These are phyloP conservation scores for Acanthaster planci DNA, from an alignment of 35 echinoderm and acorn worm genomes.

Conservation along the genomic window DNA sequence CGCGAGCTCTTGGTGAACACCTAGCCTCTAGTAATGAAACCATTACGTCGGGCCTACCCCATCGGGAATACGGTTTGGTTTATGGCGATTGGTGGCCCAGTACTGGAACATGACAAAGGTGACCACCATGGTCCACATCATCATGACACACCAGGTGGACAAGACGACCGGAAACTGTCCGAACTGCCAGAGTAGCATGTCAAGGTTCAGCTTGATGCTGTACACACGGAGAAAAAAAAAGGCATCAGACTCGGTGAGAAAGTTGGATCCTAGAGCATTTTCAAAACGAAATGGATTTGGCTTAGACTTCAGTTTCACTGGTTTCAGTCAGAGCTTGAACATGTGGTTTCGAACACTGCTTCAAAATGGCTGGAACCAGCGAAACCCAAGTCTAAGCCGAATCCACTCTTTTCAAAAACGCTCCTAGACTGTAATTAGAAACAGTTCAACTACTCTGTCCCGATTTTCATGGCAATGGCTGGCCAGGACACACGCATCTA, in stretches of 20 bases:
- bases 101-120: constrained; percentile 68
- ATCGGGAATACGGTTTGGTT: constrained; percentile 2
- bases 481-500: too few species aligned
- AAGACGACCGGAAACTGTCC: constrained; percentile 82
- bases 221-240: constrained; percentile 35
- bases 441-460: too few species aligned
- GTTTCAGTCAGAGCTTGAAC: too few species aligned
- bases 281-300: not conserved
- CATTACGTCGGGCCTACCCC: not conserved
- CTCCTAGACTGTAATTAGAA: not conserved
- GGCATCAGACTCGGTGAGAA: not conserved
- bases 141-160: constrained; percentile 92
- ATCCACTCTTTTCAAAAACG: not conserved
- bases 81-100: constrained; percentile 77
- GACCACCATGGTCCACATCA: constrained; percentile 78
- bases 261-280: not conserved
- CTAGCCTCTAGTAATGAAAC: too few species aligned
- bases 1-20: too few species aligned
- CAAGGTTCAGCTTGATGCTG: constrained; percentile 67
- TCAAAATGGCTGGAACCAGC: too few species aligned
- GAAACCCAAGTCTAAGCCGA: too few species aligned
- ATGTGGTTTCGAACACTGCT: too few species aligned
- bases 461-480: too few species aligned
- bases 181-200: constrained; percentile 66
- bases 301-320: too few species aligned